Base-by-base conservation (phyloP, 2,113 vertebrate species). In the Cinclus cinclus region DNA sequence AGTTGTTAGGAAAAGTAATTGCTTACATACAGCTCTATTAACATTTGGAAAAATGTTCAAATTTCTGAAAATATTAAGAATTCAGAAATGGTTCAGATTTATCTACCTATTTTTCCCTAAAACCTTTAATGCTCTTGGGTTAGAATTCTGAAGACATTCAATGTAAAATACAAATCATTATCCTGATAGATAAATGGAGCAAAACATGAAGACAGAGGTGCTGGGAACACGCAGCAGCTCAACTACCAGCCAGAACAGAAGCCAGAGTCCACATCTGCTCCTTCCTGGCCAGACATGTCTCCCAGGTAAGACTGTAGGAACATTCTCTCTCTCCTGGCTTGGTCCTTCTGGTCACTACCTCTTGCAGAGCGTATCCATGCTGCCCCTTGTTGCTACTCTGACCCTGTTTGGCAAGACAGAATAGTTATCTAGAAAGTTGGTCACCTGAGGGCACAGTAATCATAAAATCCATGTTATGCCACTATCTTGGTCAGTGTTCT, bases 1-100 rank as follows among this genome's bases (percentile, higher is more conserved):
- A 95, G 25, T 24, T 92, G 19, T 67, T 95, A 65, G 23, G 69
- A 94, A 83, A 90, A 89, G 20, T 80, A 94, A 88, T 55, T 91
- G 69, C 55, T 83, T 76, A 58, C 50, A 87, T 46, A 35, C 30
- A n/a, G 53, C 46, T 88, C 75, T 78, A 70, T 67, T 80, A 55
- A 67, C n/a, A 74, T 74, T 88, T 37, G 52, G 47, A 80, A 49
- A 85, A 94, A 68, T 10, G 25, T 70, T 94, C 50, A 74, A 24
- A 70, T 56, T 83, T 59, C 56, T 21, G 11, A 88, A 90, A 83
- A 20, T 23, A 82, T 50, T 68, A 33, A 53, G n/a, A 67, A 67
- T 58, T 78, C 63, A 69, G 55, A 83, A 91, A 65, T 35, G 5
- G 39, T 59, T 90, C 24, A 39, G 33, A 76, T 50, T 56, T 63